Percentiles rank a stretch among this genome's conserved stretches.
These are phyloP conservation scores for Reinhardtius hippoglossoides DNA, from an alignment of 2,113 vertebrate genomes.

Conservation along the genomic window DNA sequence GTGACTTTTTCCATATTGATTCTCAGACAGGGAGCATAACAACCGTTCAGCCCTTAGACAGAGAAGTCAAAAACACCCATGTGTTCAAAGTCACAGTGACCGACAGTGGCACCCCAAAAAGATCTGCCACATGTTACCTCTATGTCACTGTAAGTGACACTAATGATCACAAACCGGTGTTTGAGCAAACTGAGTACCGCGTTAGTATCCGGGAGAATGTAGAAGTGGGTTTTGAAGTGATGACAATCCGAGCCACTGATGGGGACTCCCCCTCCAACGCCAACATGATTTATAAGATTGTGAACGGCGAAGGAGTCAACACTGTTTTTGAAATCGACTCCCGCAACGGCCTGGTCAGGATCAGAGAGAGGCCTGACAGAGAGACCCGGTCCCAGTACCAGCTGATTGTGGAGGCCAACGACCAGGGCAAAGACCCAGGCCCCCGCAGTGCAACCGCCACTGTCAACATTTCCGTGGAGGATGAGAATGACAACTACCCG, in stretches of 20 bases:
- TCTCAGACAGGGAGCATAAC: slow-evolving; percentile 86
- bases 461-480: slow-evolving; percentile 91
- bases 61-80: slow-evolving; percentile 95
- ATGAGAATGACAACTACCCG: slow-evolving; percentile 97
- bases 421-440: slow-evolving; percentile 92
- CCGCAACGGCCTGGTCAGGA: slow-evolving; percentile 90
- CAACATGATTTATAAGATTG: slow-evolving; percentile 94
- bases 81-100: slow-evolving; percentile 90
- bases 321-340: slow-evolving; percentile 92
- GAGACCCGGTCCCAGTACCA: slow-evolving; percentile 88
- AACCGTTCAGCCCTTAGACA: slow-evolving; percentile 88
- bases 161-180: slow-evolving; percentile 92
- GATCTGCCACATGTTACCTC: slow-evolving; percentile 87
- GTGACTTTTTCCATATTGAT: slow-evolving; percentile 90
- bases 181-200: slow-evolving; percentile 92
- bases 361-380: slow-evolving; percentile 87
- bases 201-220: slow-evolving; percentile 93
- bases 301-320: slow-evolving; percentile 79
- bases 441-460: slow-evolving; percentile 91
- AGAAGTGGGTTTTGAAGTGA: slow-evolving; percentile 94
- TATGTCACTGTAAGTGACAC: slow-evolving; percentile 95
- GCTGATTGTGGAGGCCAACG: slow-evolving; percentile 93
- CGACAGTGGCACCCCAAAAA: slow-evolving; percentile 86
- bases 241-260: slow-evolving; percentile 93
- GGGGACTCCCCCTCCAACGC: slow-evolving; percentile 94